Evolutionary conservation across 2,888 invertebrate genomes (phyloP).

Genomic region (Agrypnus murinus): DNA sequence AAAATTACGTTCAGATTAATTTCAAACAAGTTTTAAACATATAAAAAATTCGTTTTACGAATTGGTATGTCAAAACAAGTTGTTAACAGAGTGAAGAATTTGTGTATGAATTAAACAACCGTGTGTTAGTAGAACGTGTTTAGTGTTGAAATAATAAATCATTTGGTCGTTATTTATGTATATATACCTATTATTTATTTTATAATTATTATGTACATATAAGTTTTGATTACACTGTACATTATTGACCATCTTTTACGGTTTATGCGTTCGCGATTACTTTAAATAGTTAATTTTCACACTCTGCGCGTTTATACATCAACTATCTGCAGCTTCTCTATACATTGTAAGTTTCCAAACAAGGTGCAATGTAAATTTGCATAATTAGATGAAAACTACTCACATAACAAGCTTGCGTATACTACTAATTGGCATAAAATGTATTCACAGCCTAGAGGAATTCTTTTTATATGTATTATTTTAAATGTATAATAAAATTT

Average conservation of each 20-base stretch:
- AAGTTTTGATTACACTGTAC: not conserved
- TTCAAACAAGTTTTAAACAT: conserved; percentile 18
- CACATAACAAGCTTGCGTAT: conserved; percentile 14
- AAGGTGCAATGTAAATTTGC: conserved; percentile 15
- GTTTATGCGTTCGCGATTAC: not conserved
- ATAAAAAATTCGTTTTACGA: conserved; percentile 23
- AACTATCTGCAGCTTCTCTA: not conserved
- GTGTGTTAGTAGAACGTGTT: conserved; percentile 18
- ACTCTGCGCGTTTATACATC: not conserved
- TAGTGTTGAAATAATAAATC: conserved; percentile 21
- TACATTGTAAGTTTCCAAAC: conserved; percentile 16
- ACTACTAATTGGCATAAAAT: conserved; percentile 25
- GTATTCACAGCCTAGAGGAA: conserved; percentile 18
- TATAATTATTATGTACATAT: conserved; percentile 10
- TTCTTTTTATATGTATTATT: not conserved
- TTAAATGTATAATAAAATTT: conserved; percentile 1
- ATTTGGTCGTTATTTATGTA: conserved; percentile 14
- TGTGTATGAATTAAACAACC: conserved; percentile 15
- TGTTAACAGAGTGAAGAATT: conserved; percentile 26
- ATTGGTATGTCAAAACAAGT: conserved; percentile 30
- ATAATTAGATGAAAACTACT: conserved; percentile 26
- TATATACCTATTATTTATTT: conserved; percentile 13
- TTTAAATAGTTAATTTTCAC: not conserved
- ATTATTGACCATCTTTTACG: conserved; percentile 1
- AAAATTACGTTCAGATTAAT: conserved; percentile 28